Evolutionary conservation across 2,113 vertebrate species (phyloP).

Genomic region (Epinephelus fuscoguttatus): DNA sequence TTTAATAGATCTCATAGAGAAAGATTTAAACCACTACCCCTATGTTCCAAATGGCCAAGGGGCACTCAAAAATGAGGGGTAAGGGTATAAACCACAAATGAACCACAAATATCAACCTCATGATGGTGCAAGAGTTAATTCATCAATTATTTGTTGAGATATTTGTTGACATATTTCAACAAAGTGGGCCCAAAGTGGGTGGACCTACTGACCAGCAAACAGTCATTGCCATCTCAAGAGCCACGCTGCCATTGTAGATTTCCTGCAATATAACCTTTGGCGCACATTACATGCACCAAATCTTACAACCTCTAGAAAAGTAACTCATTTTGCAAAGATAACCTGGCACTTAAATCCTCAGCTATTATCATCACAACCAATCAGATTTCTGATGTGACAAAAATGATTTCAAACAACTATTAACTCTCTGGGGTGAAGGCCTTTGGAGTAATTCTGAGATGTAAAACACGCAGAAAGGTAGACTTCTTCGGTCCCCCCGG

Average conservation of each 20-base stretch:
- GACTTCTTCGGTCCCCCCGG: constrained; percentile 41
- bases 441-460: constrained; percentile 53
- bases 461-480: constrained; percentile 45
- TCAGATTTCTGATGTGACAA: constrained; percentile 12
- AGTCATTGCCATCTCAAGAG: not conserved
- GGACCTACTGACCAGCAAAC: not conserved
- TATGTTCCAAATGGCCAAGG: no score
- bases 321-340: not conserved
- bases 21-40: no score
- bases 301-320: not conserved
- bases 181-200: not conserved
- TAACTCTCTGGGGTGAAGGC: constrained; percentile 43
- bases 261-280: not conserved
- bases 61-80: no score
- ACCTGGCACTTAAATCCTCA: not conserved
- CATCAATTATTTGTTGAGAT: not conserved
- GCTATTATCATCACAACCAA: not conserved
- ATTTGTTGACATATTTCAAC: not conserved
- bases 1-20: no score
- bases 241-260: not conserved
- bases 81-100: not conserved
- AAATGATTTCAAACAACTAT: constrained; percentile 37
- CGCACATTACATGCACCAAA: not conserved
- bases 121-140: not conserved
- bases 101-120: not conserved